Evolutionary conservation across 2,113 vertebrate species (phyloP).

Genomic region (Gasterosteus aculeatus): DNA sequence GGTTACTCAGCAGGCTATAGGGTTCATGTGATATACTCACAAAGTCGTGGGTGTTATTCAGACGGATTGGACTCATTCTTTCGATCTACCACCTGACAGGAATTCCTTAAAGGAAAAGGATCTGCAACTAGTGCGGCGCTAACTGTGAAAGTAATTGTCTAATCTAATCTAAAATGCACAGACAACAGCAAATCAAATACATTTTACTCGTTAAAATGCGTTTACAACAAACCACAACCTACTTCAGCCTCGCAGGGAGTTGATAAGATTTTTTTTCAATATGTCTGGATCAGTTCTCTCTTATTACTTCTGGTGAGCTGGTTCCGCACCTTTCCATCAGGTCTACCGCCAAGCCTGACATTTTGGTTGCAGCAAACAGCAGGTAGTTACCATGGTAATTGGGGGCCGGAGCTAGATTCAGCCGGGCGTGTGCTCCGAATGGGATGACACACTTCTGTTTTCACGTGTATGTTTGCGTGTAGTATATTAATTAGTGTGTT

Average conservation of each 20-base stretch:
- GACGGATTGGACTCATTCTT: constrained; percentile 21
- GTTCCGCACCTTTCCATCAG: constrained; percentile 17
- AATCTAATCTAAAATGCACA: not conserved
- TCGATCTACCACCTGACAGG: not conserved
- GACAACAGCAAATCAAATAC: not conserved
- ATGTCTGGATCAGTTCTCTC: constrained; percentile 23
- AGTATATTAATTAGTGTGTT: constrained; percentile 23
- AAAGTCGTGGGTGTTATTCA: constrained; percentile 33
- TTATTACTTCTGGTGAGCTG: constrained; percentile 6
- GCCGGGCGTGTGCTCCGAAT: constrained; percentile 24
- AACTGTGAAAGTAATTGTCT: not conserved
- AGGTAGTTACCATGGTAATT: constrained; percentile 65
- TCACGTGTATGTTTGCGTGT: constrained; percentile 15
- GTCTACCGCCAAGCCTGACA: constrained; percentile 56
- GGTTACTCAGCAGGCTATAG: constrained; percentile 30
- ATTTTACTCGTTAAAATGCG: not conserved
- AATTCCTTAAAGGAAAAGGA: not conserved
- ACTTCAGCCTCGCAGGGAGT: constrained; percentile 18
- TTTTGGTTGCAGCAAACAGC: constrained; percentile 67
- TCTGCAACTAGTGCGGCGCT: not conserved
- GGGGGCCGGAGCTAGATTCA: constrained; percentile 50
- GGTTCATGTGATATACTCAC: constrained; percentile 3
- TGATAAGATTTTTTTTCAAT: constrained; percentile 23
- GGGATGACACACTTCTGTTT: constrained; percentile 22
- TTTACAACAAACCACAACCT: not conserved